Evolutionary conservation across 2,797 vertebrate genomes (phyloP).

Genomic region (Molossus molossus): DNA sequence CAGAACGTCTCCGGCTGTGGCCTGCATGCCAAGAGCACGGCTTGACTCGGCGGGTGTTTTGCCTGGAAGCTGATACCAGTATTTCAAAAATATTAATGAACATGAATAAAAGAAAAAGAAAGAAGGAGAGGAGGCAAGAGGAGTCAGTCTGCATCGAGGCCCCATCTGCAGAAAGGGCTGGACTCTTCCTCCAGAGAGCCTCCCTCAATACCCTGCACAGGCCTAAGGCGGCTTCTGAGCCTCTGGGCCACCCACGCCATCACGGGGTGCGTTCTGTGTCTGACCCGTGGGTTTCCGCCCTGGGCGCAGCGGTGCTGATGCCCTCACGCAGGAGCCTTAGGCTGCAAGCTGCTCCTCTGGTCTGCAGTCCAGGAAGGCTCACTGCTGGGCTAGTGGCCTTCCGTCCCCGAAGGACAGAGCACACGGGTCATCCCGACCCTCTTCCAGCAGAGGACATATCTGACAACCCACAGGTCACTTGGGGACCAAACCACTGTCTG

Average conservation of each 20-base stretch:
- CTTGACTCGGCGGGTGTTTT: slow-evolving; percentile 41
- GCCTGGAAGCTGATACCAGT: slow-evolving; percentile 65
- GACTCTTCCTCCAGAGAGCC: neutral
- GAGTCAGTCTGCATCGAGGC: neutral
- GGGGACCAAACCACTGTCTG: neutral
- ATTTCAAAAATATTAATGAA: slow-evolving; percentile 80
- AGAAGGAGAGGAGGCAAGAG: neutral
- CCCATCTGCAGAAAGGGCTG: neutral
- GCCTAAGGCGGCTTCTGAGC: neutral
- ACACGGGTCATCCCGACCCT: neutral
- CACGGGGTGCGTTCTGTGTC: neutral
- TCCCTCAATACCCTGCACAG: neutral
- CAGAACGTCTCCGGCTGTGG: neutral
- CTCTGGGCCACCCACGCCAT: neutral
- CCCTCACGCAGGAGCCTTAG: neutral
- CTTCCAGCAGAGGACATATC: too few relatives aligned
- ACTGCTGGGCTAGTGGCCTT: neutral
- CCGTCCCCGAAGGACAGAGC: neutral
- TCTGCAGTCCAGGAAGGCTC: neutral
- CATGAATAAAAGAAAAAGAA: slow-evolving; percentile 23
- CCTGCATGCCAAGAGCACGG: neutral
- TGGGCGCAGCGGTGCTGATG: neutral
- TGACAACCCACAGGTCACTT: neutral
- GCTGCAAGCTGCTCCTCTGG: neutral
- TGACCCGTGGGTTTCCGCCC: neutral